Evolutionary conservation across 2,797 vertebrate species (phyloP), one percentile per base, ranked within the genome.

Genomic region (Podargus strigoides): DNA sequence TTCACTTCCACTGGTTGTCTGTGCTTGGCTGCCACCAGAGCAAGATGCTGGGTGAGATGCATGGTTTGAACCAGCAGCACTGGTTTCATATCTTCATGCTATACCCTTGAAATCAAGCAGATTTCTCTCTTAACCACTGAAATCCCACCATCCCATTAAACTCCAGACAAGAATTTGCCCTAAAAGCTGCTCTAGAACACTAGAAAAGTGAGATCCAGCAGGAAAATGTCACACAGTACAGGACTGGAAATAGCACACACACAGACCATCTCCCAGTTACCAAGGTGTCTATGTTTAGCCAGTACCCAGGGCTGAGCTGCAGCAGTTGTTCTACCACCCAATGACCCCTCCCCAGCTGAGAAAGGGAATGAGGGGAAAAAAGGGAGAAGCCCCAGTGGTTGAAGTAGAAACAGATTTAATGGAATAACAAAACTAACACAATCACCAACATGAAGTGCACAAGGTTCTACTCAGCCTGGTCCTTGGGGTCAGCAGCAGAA

Each of bases 11-110:
- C 12, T 30, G 58, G 7, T 49, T 64, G 10, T 60, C 52, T 10
- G 1, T 27, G 37, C 55, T 36, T 2, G 0, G 24, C 22, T 47
- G 22, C 47, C 27, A 30, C 12, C 2, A 0, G 30, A 79, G 15
- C 2, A 4, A 64, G 60, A 21, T 20, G 17, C 59, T 37, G 37
- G 37, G 34, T 0, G 2, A 53, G 60, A 30, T 17, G 32, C 19
- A 2, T 16, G 26, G 6, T 36, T 53, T 60, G 42, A 72, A 28
- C 15, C 17, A 47, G 53, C 41, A 41, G 14, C 10, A 3, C 1
- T 49, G 46, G 15, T 37, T 60, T 66, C 70, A 50, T 28, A 19
- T 19, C 52, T 72, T 60, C 37, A 6, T 5, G 14, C 7, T 28
- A 9, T 3, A 21, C n/a, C 36, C 63, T 60, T 44, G 37, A 50